A percentile compares a stretch with the other conserved stretches of the same genome.
Evolutionary conservation across 2,888 invertebrate species (phyloP).

Genomic region (Parapristionchus giblindavisi): DNA sequence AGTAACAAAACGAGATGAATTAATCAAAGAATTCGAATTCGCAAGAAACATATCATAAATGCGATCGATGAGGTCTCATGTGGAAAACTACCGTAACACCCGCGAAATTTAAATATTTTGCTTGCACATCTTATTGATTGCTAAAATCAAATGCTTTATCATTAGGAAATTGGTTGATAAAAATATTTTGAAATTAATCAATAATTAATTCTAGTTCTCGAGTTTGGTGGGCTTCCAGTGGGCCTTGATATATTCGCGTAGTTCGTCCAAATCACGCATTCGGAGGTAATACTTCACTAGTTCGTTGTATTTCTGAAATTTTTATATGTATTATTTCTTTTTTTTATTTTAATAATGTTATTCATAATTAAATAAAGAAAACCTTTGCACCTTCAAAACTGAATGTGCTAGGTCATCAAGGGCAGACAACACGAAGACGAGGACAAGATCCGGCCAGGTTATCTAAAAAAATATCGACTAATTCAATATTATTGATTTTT

Average conservation of each 20-base stretch:
- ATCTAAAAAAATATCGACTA: slow-evolving; percentile 10
- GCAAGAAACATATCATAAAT: no score
- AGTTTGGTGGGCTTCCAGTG: slow-evolving; percentile 13
- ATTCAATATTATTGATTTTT: not conserved
- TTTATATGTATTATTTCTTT: not conserved
- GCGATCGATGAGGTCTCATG: no score
- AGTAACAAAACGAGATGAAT: no score
- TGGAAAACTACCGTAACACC: no score
- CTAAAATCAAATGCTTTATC: no score
- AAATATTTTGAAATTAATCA: no score
- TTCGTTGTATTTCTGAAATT: slow-evolving; percentile 20
- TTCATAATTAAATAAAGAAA: not conserved
- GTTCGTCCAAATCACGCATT: slow-evolving; percentile 32
- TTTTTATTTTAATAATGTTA: not conserved
- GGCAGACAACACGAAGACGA: slow-evolving; percentile 27
- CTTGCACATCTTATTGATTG: no score
- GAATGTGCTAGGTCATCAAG: slow-evolving; percentile 29
- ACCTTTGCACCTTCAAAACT: not conserved
- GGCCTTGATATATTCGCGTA: slow-evolving; percentile 21
- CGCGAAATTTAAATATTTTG: no score
- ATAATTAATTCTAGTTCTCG: not conserved
- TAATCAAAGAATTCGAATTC: no score
- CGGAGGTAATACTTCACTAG: slow-evolving; percentile 20
- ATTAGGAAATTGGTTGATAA: no score
- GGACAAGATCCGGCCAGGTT: slow-evolving; percentile 30